Conservation (phyloP, 2,113 vertebrate genomes). For the Myiozetetes cayanensis region DNA sequence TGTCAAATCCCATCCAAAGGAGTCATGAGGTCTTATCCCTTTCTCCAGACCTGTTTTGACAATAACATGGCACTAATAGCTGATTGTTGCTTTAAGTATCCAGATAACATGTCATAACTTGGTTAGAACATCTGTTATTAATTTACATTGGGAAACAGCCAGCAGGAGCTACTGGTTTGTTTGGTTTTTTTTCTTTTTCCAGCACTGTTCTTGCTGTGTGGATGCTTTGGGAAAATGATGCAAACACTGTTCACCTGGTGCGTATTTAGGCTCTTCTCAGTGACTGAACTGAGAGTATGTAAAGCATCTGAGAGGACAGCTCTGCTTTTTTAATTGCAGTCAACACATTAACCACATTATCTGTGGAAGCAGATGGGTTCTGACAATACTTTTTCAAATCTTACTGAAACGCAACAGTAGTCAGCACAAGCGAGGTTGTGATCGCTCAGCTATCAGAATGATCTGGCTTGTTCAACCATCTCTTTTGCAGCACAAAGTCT, state of each 20-base stretch:
- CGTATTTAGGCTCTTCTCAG: not conserved
- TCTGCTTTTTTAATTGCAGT: conserved; percentile 10
- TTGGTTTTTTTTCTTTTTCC: not conserved
- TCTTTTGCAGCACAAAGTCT: not conserved
- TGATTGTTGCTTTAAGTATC: not conserved
- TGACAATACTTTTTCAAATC: conserved; percentile 3
- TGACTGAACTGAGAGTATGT: not conserved
- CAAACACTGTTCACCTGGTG: not conserved
- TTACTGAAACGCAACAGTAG: not conserved
- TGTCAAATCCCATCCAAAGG: not conserved
- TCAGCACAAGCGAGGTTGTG: not conserved
- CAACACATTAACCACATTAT: not conserved
- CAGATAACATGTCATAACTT: not conserved
- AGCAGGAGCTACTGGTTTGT: not conserved
- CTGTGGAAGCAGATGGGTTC: conserved; percentile 1
- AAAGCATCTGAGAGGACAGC: not conserved
- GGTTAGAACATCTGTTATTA: conserved; percentile 45
- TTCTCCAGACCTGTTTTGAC: not conserved
- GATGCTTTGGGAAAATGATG: not conserved
- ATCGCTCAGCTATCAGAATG: not conserved
- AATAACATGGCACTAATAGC: not conserved
- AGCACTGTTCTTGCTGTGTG: not conserved
- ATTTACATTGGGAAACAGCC: conserved; percentile 14
- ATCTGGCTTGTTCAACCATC: not conserved
- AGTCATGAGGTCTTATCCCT: not conserved